Evolutionary conservation across 1,140 invertebrate genomes (phyloP).

Genomic region (Formica selysi): DNA sequence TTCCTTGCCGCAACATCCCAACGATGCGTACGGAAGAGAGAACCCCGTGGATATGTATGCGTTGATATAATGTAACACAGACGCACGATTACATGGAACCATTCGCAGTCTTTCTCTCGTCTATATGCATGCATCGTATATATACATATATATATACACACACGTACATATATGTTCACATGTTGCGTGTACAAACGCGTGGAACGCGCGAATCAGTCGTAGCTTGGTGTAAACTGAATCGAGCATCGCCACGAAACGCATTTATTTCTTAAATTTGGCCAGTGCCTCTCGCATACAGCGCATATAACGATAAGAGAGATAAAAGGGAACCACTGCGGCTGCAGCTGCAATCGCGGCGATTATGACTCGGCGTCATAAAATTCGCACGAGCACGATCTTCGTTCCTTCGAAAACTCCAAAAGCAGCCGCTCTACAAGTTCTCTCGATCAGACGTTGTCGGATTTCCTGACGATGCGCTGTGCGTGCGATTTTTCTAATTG

Average conservation of each 20-base stretch:
- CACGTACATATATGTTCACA: background rate
- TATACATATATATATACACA: background rate
- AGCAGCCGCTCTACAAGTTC: conserved; percentile 6
- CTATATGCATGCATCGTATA: background rate
- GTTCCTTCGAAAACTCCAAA: conserved; percentile 37
- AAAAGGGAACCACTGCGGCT: background rate
- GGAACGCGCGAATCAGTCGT: conserved; percentile 3
- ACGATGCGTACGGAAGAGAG: conserved; percentile 80
- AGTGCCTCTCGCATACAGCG: too few relatives aligned
- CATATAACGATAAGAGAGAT: conserved; percentile 2
- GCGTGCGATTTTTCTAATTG: conserved; percentile 79
- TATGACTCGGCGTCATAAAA: conserved; percentile 13
- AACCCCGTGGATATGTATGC: conserved; percentile 57
- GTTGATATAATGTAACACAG: conserved; percentile 63
- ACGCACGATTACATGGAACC: conserved; percentile 46
- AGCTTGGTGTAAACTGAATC: background rate
- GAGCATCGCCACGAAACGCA: background rate
- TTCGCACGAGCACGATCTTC: conserved; percentile 15
- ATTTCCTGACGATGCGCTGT: background rate
- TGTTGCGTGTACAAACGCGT: background rate
- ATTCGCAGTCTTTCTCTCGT: conserved; percentile 47
- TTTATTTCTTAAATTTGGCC: conserved; percentile 14
- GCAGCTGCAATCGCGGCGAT: background rate
- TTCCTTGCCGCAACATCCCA: conserved; percentile 85
- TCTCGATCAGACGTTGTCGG: background rate